Percentiles rank a stretch among this genome's conserved stretches.
These are phyloP conservation scores for Felis chaus DNA, from an alignment of 2,113 vertebrate genomes.

Conservation along the genomic window DNA sequence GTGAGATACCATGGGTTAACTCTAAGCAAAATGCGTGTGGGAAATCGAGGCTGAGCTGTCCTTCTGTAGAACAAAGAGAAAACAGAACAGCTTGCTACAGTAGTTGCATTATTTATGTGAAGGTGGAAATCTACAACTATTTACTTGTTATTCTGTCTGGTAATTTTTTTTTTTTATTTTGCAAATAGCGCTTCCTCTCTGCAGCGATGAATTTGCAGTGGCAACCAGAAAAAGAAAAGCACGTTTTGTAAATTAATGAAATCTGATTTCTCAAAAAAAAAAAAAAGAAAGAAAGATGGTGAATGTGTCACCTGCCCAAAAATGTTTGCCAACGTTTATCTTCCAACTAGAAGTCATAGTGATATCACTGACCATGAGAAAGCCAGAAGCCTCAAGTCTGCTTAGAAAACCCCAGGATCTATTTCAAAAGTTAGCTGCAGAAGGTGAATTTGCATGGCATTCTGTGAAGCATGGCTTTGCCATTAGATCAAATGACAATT, in stretches of 20 bases:
- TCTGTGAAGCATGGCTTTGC: conserved; percentile 48
- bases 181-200: neutral
- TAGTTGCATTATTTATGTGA: conserved; percentile 6
- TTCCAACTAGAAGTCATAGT: neutral
- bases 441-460: conserved; percentile 45
- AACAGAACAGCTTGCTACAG: neutral
- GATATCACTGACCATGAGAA: neutral
- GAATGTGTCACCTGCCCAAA: neutral
- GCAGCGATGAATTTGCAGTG: conserved; percentile 11
- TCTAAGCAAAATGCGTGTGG: neutral
- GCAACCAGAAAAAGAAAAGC: neutral
- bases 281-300: neutral
- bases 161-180: neutral
- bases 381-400: neutral
- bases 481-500: conserved; percentile 43
- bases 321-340: neutral
- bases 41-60: neutral
- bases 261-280: neutral
- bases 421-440: conserved; percentile 27
- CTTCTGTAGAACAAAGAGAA: neutral
- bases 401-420: neutral
- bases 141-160: conserved; percentile 11
- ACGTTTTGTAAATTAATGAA: neutral
- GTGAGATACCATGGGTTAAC: neutral
- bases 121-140: neutral